Evolutionary conservation across 2,113 vertebrate species (phyloP), one percentile per base, ranked within the genome.

Genomic region (Sitta europaea): DNA sequence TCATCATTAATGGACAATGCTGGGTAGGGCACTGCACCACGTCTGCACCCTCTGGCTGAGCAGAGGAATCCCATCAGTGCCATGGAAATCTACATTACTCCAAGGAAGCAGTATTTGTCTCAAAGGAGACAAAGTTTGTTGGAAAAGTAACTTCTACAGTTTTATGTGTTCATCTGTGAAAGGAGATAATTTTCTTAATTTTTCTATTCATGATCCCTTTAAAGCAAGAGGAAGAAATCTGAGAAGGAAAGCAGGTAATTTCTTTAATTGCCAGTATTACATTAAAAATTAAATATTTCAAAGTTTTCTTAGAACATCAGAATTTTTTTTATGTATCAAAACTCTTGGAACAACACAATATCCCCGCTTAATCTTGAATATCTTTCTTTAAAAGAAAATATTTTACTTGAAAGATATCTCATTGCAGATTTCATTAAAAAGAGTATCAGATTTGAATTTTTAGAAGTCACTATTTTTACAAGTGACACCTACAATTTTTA

Each of bases 341-440:
- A 82, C 51, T 38, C 63, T 85, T 76, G 80, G 66, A 88, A 85
- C 50, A 91, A 54, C 33, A 70, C 48, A 42, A 91, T 70, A 42
- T 29, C 21, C 42, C 53, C 3, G 3, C 61, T 91, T 91, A 78
- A 82, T 68, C 70, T 42, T 48, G 6, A 82, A 28, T 92, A 94
- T 43, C 12, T 57, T 81, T 89, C 66, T 61, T 87, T 25, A 68
- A 94, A 96, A 76, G 76, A 86, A 94, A 96, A 92, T 75, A 85
- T 94, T 96, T 96, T 86, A 81, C 54, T 90, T 92, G 66, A 94
- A 95, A 92, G 53, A 40, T 75, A 91, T 33, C 72, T 86, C 12
- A 38, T 51, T 38, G 54, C 58, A 85, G 51, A 79, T 92, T 94
- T 92, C 38, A 82, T 87, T 68, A 50, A 91, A 79, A 67, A 83